Evolutionary conservation across 37 sponge, comb jelly and placozoan species (phyloP).

Genomic region (Chondrilla cf. caribensis): DNA sequence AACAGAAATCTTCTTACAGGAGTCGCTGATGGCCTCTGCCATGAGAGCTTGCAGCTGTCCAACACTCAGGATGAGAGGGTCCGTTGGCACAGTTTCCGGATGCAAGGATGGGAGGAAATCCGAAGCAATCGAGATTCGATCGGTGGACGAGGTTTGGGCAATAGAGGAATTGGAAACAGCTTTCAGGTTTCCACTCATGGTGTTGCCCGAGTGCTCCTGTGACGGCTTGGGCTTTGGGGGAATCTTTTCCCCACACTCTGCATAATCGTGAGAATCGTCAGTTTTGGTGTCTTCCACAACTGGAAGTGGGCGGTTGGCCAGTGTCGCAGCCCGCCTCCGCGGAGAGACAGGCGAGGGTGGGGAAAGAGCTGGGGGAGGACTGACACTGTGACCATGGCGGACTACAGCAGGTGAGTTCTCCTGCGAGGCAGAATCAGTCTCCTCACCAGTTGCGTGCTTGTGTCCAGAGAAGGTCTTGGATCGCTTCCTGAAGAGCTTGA

Average conservation of each 20-base stretch:
- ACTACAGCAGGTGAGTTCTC: background rate
- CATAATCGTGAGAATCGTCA: slow-evolving; percentile 4
- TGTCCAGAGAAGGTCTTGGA: slow-evolving; percentile 22
- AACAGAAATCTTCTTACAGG: background rate
- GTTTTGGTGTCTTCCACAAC: background rate
- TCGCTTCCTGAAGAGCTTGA: background rate
- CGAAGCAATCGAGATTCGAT: background rate
- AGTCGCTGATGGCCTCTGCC: background rate
- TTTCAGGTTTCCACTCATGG: background rate
- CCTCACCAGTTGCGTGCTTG: background rate
- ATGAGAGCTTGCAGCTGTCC: slow-evolving; percentile 19
- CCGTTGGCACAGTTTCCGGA: background rate
- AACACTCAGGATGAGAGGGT: slow-evolving; percentile 7
- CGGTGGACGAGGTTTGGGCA: background rate
- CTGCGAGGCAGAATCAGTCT: too few species aligned
- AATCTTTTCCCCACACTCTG: slow-evolving; percentile 14
- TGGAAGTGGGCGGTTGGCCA: background rate
- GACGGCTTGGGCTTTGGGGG: background rate
- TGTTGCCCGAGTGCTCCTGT: background rate
- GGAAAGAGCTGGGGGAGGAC: background rate
- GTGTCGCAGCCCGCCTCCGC: background rate
- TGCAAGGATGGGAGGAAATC: slow-evolving; percentile 16
- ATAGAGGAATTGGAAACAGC: background rate
- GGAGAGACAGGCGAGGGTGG: too few species aligned
- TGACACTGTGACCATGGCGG: background rate